These are phyloP conservation scores for Habroteleia sp. DNA, from an alignment of 2,888 invertebrate genomes.

Conservation along the genomic window DNA sequence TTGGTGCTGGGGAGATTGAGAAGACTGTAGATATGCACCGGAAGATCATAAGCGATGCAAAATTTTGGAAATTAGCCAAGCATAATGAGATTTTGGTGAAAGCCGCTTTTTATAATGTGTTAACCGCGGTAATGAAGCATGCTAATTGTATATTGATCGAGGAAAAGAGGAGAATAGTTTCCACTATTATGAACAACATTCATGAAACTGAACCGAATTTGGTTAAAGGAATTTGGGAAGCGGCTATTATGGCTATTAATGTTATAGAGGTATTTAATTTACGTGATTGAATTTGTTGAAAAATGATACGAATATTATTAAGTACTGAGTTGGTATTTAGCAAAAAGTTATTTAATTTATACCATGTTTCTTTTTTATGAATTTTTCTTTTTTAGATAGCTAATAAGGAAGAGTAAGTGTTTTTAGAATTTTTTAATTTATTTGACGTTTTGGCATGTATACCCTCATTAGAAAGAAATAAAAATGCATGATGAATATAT, in stretches of 20 bases:
- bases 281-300: too few relatives aligned
- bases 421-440: too few relatives aligned
- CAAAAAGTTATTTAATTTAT: too few relatives aligned
- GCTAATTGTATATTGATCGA: constrained; percentile 82
- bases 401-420: too few relatives aligned
- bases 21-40: constrained; percentile 82
- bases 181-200: constrained; percentile 84
- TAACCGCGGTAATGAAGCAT: constrained; percentile 85
- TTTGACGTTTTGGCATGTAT: too few relatives aligned
- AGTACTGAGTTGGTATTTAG: too few relatives aligned
- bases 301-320: too few relatives aligned
- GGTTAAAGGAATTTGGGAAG: constrained; percentile 88
- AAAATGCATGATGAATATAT: too few relatives aligned
- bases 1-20: constrained; percentile 82
- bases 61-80: constrained; percentile 88
- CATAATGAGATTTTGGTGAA: constrained; percentile 82
- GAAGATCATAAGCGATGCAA: constrained; percentile 83
- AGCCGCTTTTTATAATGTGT: constrained; percentile 86
- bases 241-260: constrained; percentile 84
- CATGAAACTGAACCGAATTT: constrained; percentile 87
- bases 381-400: too few relatives aligned
- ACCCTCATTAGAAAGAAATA: too few relatives aligned
- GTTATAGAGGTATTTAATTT: constrained; percentile 82
- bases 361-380: too few relatives aligned
- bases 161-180: constrained; percentile 83